Conservation (phyloP, 2,797 vertebrate genomes). For the Lophius americanus region DNA sequence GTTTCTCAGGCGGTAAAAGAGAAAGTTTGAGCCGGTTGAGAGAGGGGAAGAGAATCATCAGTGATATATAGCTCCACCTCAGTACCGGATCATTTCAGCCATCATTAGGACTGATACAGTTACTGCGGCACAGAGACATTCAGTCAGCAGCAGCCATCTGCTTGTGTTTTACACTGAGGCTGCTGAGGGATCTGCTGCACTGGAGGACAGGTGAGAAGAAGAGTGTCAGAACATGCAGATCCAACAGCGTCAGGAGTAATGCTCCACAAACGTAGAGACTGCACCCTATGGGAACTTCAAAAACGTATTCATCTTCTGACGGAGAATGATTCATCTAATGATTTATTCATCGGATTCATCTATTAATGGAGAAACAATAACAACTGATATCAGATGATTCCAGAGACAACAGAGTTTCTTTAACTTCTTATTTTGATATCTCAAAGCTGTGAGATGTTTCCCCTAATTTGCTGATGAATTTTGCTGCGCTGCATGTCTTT, state of each 20-base stretch:
- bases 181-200: conserved; percentile 53
- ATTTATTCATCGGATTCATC: too few relatives aligned
- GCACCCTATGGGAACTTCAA: neutral
- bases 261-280: conserved; percentile 2
- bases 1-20: conserved; percentile 71
- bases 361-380: too few relatives aligned
- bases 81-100: conserved; percentile 77
- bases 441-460: conserved; percentile 1
- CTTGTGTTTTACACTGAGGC: conserved; percentile 73
- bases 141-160: conserved; percentile 76
- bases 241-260: neutral
- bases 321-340: too few relatives aligned
- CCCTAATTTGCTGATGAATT: conserved; percentile 18
- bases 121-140: conserved; percentile 80
- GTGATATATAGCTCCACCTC: conserved; percentile 70
- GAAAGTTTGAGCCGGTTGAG: conserved; percentile 24
- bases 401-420: too few relatives aligned
- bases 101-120: conserved; percentile 81
- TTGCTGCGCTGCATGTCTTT: neutral
- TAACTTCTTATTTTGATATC: neutral
- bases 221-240: neutral
- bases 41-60: conserved; percentile 46
- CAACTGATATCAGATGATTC: too few relatives aligned
- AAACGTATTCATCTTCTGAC: neutral
- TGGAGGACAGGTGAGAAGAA: conserved; percentile 2